Evolutionary conservation across 2,888 invertebrate genomes (phyloP), one percentile per base, ranked within the genome.

Genomic region (Aquatica leii): DNA sequence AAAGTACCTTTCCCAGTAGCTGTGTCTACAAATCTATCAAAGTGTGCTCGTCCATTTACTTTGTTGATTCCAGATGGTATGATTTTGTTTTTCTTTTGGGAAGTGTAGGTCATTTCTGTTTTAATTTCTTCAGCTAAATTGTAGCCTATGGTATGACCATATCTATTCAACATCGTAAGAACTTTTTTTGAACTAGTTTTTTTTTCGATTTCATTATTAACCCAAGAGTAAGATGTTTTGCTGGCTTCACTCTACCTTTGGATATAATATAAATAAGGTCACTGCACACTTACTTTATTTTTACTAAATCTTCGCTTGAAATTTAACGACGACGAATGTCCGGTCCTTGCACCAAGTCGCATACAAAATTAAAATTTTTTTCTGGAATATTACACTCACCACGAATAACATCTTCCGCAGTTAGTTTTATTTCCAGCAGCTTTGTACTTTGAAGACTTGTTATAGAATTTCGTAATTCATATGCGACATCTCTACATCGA

Each of bases 81-180:
- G 20, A 76, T 64, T 66, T 68, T 37, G 11, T 37, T 37, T 37
- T 37, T 11, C 9, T 4, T 37, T 37, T 37, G 37, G 2, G 37
- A 9, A 40, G 66, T 65, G 48, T 70, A 72, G 1, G 72, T 71
- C 65, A 69, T 66, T 62, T 73, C 72, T 6, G 73, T 73, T 57
- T 66, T 77, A 14, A 78, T 53, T 70, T 78, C 76, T 73, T 78
- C 75, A 52, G 69, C 69, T 34, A 74, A 63, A 69, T 71, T 12
- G 11, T 37, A 37, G 37, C 37, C 5, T 37, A 37, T 71, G 17
- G 70, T 70, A 71, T 77, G 76, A 69, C 74, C 77, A 64, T 72
- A 75, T 56, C 69, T 74, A 64, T 76, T 76, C 0, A 74, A 49
- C 50, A 76, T 73, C 8, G 71, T 70, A 0, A 73, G 14, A 8